Conservation (phyloP, 2,113 vertebrate genomes). For the Periophthalmus modestus region DNA sequence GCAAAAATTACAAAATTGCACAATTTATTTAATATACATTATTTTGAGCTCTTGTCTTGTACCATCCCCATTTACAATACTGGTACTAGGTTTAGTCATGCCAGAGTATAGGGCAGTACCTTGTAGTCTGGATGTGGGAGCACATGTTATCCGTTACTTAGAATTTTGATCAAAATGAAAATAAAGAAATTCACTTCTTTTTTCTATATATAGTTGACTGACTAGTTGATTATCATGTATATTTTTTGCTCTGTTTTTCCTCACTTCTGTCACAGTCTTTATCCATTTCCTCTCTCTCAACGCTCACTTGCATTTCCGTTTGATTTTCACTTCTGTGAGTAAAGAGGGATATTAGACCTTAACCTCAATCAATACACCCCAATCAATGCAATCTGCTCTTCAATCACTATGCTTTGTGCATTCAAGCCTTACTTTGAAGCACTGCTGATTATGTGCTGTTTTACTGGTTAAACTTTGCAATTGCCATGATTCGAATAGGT, state of each 20-base stretch:
- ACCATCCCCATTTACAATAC: no score
- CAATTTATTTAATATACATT: no score
- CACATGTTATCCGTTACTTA: not conserved
- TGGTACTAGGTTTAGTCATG: no score
- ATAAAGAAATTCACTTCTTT: not conserved
- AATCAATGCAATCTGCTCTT: constrained; percentile 65
- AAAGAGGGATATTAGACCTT: constrained; percentile 61
- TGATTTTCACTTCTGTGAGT: constrained; percentile 62
- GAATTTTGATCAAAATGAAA: not conserved
- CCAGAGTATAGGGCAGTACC: no score
- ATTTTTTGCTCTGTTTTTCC: constrained; percentile 4
- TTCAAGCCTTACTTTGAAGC: constrained; percentile 52
- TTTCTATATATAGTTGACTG: not conserved
- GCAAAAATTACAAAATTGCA: no score
- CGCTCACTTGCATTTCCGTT: constrained; percentile 50
- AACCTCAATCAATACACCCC: constrained; percentile 58
- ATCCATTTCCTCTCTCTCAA: constrained; percentile 31
- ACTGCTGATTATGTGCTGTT: constrained; percentile 55
- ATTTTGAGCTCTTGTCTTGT: no score
- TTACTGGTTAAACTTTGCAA: constrained; percentile 43
- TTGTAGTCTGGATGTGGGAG: not conserved
- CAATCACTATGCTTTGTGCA: constrained; percentile 60
- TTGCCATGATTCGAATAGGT: constrained; percentile 21
- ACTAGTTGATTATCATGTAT: not conserved
- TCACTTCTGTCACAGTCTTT: constrained; percentile 16